Percentiles rank a stretch among this genome's conserved stretches.
Evolutionary conservation across 2,113 vertebrate species (phyloP).

Genomic region (Phrynosoma platyrhinos): DNA sequence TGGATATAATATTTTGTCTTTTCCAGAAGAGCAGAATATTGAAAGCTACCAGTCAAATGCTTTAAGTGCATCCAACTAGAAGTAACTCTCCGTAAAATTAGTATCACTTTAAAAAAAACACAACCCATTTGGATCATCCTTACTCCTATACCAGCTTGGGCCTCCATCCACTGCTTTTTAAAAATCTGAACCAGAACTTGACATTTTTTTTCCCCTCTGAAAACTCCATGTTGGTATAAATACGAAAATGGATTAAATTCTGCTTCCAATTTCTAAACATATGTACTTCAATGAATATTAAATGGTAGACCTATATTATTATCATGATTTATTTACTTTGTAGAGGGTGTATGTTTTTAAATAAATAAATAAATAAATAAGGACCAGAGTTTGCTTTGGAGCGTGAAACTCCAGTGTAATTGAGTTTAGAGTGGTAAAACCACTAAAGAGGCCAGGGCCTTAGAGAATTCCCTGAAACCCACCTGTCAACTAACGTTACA

Average conservation of each 20-base stretch:
- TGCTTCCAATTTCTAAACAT: constrained; percentile 85
- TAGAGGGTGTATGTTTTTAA: constrained; percentile 69
- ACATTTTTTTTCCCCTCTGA: constrained; percentile 74
- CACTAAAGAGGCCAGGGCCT: constrained; percentile 86
- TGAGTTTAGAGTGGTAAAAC: constrained; percentile 86
- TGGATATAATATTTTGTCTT: neutral
- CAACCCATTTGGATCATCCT: constrained; percentile 47
- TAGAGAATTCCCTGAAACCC: constrained; percentile 91
- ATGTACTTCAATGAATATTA: constrained; percentile 87
- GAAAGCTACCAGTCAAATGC: constrained; percentile 21
- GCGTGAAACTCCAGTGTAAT: constrained; percentile 83
- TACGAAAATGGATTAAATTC: constrained; percentile 88
- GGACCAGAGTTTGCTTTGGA: constrained; percentile 77
- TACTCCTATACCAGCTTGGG: constrained; percentile 28
- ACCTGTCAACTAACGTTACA: constrained; percentile 95
- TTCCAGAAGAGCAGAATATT: constrained; percentile 14
- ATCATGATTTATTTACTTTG: constrained; percentile 83
- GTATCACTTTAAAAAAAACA: constrained; percentile 40
- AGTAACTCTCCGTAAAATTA: constrained; percentile 41
- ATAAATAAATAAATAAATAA: constrained; percentile 52
- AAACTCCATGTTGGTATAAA: constrained; percentile 90
- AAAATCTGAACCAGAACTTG: constrained; percentile 65
- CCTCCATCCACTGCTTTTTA: constrained; percentile 53
- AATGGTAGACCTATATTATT: constrained; percentile 81
- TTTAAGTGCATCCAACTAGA: neutral